Evolutionary conservation across 2,888 invertebrate species (phyloP), one percentile per base, ranked within the genome.

Genomic region (Drosophila cognata): DNA sequence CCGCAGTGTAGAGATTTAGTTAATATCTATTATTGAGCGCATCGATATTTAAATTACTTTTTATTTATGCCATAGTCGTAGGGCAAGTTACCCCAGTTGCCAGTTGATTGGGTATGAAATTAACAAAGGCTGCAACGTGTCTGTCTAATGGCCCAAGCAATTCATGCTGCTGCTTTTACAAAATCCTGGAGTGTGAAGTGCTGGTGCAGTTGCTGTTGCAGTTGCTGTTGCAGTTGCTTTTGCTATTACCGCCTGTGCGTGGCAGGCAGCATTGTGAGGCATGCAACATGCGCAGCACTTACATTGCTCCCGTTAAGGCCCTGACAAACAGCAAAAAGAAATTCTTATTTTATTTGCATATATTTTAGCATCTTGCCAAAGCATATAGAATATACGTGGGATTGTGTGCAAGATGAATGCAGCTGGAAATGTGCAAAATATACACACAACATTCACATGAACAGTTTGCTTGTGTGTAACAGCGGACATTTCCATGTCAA

Each of bases 261-360:
- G 61, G 70, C 74, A 70, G 46, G 71, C 62, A 41, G 63, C 58
- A 78, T 79, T 75, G 79, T 74, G 78, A 66, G 25, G 38, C 70
- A 70, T 77, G 74, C 74, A 77, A 70, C 62, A 58, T 51, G 64
- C 73, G 51, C 60, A 70, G 69, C 79, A 73, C 69, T 63, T 18
- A 46, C 52, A 21, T 11, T 11, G 55, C 52, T 46, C 28, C 46
- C 61, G 63, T 69, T 69, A 73, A 79, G 79, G 58, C 52, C 46
- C 67, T 78, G 82, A 71, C 80, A 81, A 84, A 87, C 82, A 85
- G 79, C 67, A 70, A 73, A 66, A 59, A 73, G 73, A 79, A 82
- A 85, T 81, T 77, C 74, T 79, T 86, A 86, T 85, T 84, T 84
- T 88, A 88, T 85, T 85, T 88, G 86, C 85, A 88, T 86, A 88